Evolutionary conservation across 64 coral and sea anemone genomes (phyloP).

Genomic region (Dendronephthya gigantea): DNA sequence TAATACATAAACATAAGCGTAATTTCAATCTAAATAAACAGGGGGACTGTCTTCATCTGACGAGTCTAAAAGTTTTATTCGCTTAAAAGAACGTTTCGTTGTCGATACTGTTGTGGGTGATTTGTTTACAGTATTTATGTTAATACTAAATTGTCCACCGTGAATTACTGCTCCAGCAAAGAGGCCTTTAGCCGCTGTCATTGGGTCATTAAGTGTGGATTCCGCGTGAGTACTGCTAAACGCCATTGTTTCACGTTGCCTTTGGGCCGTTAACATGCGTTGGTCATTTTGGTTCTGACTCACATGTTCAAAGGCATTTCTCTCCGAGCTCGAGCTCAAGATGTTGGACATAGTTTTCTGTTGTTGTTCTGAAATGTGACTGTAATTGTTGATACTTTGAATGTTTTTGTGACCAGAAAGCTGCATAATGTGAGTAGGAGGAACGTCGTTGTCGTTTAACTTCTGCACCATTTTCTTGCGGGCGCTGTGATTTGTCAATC

Average conservation of each 20-base stretch:
- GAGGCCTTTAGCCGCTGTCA: slow-evolving; percentile 5
- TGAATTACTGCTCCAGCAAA: slow-evolving; percentile 23
- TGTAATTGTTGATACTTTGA: slow-evolving; percentile 5
- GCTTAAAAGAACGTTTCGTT: neutral
- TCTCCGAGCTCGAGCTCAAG: neutral
- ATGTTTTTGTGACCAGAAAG: slow-evolving; percentile 29
- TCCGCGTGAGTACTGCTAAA: neutral
- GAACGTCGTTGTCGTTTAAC: slow-evolving; percentile 37
- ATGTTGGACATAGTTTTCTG: neutral
- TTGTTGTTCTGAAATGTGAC: neutral
- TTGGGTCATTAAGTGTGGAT: neutral
- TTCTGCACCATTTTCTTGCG: slow-evolving; percentile 40
- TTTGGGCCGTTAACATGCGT: neutral
- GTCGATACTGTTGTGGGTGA: neutral
- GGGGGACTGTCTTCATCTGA: neutral
- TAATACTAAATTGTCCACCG: neutral
- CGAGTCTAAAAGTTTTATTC: neutral
- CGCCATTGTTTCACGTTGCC: neutral
- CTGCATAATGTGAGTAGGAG: slow-evolving; percentile 47
- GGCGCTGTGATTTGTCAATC: slow-evolving; percentile 52
- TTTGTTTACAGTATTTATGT: neutral
- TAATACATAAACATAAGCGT: neutral
- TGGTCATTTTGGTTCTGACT: neutral
- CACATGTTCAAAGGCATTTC: no score
- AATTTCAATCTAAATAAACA: neutral